phyloP scores from a whole-genome alignment of 2,113 vertebrate species.

The Phalacrocorax aristotelis region DNA sequence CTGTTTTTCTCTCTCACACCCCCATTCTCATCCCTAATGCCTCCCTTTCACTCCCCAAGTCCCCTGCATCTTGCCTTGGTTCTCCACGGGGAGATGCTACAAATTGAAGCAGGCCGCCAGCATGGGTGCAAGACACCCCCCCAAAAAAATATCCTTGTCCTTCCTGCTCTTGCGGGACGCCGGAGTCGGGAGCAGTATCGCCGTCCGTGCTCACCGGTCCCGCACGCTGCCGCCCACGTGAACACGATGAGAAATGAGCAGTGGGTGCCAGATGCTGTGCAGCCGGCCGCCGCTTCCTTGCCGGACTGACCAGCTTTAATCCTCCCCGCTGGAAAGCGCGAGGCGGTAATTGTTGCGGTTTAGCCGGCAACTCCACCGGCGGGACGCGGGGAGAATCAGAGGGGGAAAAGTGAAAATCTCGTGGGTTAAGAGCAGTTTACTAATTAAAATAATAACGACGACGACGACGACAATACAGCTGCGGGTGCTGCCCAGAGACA shows the following conservation, averaged over 20 bases:
- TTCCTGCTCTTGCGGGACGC: not conserved
- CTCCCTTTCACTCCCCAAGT: not conserved
- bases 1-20: not conserved
- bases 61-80: rapidly evolving
- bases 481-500: too few relatives aligned
- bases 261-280: constrained; percentile 1
- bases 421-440: too few relatives aligned
- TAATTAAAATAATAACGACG: too few relatives aligned
- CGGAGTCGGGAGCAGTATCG: rapidly evolving
- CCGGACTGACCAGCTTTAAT: not conserved
- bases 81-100: not conserved
- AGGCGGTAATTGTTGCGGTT: not conserved
- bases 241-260: not conserved
- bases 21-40: not conserved
- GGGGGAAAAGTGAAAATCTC: too few relatives aligned
- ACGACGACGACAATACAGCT: too few relatives aligned
- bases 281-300: not conserved
- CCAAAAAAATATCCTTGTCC: not conserved
- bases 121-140: not conserved
- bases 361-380: too few relatives aligned
- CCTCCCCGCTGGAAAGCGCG: not conserved
- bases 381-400: too few relatives aligned
- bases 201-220: not conserved
- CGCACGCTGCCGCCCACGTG: not conserved
- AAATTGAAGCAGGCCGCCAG: not conserved